These are phyloP conservation scores for Micrasema minimum DNA, from an alignment of 1,140 invertebrate genomes.

Conservation along the genomic window DNA sequence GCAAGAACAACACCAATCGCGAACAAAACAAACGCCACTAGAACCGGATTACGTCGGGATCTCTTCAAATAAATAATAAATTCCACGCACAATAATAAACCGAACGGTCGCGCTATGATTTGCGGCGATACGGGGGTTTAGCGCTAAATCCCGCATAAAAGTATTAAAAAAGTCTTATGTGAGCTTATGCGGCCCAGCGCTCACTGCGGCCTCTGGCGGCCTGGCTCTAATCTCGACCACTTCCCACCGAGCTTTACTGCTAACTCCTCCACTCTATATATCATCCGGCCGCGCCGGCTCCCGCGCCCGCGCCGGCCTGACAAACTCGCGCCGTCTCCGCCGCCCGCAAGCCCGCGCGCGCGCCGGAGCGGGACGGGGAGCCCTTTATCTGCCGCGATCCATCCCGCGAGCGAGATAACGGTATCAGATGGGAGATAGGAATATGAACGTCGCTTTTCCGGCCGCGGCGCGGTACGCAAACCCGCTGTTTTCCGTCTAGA, in stretches of 20 bases:
- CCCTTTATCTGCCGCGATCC: conserved; percentile 34
- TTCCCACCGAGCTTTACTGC: conserved; percentile 75
- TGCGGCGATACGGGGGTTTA: conserved; percentile 50
- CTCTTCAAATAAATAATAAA: conserved; percentile 51
- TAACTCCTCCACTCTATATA: conserved; percentile 76
- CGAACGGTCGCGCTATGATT: conserved; percentile 49
- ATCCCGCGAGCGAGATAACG: conserved; percentile 34
- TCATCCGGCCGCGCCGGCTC: conserved; percentile 61
- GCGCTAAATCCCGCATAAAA: conserved; percentile 53
- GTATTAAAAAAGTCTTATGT: conserved; percentile 55
- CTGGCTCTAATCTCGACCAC: conserved; percentile 73
- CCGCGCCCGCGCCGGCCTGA: conserved; percentile 13
- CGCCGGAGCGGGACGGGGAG: conserved; percentile 19
- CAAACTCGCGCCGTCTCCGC: conserved; percentile 12
- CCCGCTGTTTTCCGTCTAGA: conserved; percentile 8
- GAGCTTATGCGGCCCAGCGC: conserved; percentile 51
- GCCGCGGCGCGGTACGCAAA: not conserved
- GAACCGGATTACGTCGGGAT: conserved; percentile 39
- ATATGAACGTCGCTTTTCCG: conserved; percentile 40
- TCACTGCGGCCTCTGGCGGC: conserved; percentile 38
- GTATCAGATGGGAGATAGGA: conserved; percentile 43
- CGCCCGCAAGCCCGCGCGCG: not conserved
- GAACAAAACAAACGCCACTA: conserved; percentile 39
- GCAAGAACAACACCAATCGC: conserved; percentile 34
- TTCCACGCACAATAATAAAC: conserved; percentile 49